These are phyloP conservation scores for Calonectris borealis DNA, from an alignment of 2,113 vertebrate genomes.

Conservation along the genomic window DNA sequence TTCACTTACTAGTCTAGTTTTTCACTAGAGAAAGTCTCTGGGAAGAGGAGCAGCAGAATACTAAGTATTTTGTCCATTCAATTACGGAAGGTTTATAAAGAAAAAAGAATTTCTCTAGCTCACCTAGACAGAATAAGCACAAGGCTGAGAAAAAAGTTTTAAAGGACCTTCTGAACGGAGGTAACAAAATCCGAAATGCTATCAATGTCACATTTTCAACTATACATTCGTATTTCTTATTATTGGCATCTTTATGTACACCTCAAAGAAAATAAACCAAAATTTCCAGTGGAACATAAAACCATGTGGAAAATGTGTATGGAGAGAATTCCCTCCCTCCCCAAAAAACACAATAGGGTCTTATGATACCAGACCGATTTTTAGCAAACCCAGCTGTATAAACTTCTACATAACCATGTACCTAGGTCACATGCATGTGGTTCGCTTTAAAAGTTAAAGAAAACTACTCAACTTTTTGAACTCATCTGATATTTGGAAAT, in stretches of 20 bases:
- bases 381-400: neutral
- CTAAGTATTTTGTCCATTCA: neutral
- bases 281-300: neutral
- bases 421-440: neutral
- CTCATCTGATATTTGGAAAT: neutral
- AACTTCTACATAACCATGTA: neutral
- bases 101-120: neutral
- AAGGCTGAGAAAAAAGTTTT: neutral
- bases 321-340: neutral
- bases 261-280: neutral
- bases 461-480: neutral
- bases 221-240: neutral
- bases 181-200: neutral
- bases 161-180: neutral
- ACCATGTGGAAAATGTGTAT: neutral
- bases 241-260: neutral
- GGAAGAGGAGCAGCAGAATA: neutral
- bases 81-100: neutral
- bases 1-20: neutral
- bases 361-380: neutral
- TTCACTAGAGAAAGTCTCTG: neutral
- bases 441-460: neutral
- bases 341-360: neutral
- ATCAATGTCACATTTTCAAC: neutral
- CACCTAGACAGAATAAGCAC: neutral